These are phyloP conservation scores for Drosophila paranaensis DNA, from an alignment of 2,888 invertebrate genomes.

Conservation along the genomic window DNA sequence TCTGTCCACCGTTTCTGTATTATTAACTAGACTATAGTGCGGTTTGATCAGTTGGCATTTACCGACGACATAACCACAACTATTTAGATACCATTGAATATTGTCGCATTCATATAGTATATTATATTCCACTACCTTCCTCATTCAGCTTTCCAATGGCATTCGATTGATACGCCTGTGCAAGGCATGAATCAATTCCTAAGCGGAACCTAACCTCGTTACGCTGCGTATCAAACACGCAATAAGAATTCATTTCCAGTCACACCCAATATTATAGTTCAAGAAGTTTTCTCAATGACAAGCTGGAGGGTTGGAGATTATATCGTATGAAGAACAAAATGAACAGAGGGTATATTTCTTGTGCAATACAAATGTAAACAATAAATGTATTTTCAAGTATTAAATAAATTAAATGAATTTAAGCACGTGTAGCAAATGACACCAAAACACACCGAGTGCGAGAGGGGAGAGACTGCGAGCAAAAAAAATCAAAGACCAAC, in stretches of 20 bases:
- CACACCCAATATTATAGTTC: constrained; percentile 48
- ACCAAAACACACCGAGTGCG: constrained; percentile 54
- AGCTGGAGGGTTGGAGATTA: constrained; percentile 29
- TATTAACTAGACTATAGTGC: background rate
- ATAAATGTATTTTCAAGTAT: constrained; percentile 76
- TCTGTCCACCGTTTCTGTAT: background rate
- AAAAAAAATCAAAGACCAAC: constrained; percentile 59
- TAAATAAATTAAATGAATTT: constrained; percentile 79
- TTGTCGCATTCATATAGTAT: background rate
- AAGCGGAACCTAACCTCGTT: constrained; percentile 15
- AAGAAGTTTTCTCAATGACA: constrained; percentile 30
- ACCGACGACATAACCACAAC: constrained; percentile 16
- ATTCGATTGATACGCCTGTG: constrained; percentile 6
- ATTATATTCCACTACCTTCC: background rate
- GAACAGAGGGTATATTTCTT: constrained; percentile 11
- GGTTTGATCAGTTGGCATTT: background rate
- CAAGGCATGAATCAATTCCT: constrained; percentile 3
- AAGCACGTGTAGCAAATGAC: constrained; percentile 80
- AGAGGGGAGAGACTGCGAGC: background rate
- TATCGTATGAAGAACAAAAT: constrained; percentile 8
- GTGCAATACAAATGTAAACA: constrained; percentile 68
- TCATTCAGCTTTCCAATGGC: background rate
- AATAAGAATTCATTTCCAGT: constrained; percentile 68
- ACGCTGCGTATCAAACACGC: constrained; percentile 59
- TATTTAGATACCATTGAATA: constrained; percentile 12